Conservation (phyloP, 2,797 vertebrate species). For the Glossophaga mutica region DNA sequence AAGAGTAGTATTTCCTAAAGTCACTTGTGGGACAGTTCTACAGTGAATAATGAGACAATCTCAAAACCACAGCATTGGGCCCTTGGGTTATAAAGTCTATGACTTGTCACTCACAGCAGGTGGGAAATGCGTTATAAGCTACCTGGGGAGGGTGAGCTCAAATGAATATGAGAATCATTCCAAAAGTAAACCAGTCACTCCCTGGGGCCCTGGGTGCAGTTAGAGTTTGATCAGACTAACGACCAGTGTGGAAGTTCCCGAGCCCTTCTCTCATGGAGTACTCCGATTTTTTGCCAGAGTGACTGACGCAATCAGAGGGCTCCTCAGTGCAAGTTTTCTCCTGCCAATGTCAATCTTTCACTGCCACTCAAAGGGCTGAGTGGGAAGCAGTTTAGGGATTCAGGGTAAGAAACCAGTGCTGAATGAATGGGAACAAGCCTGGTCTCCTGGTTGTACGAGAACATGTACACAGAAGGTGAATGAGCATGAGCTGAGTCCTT, state of each 20-base stretch:
- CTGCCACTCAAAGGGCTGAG: not conserved
- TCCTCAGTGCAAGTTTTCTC: not conserved
- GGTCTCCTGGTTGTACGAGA: not conserved
- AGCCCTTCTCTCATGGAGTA: not conserved
- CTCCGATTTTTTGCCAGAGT: not conserved
- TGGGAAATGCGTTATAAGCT: not conserved
- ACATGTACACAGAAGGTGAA: not conserved
- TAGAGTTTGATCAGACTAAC: not conserved
- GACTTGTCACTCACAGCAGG: not conserved
- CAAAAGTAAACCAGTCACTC: not conserved
- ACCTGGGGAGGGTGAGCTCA: not conserved
- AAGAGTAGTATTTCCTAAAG: conserved; percentile 19
- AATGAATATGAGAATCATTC: not conserved
- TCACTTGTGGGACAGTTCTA: not conserved
- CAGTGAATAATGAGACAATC: not conserved
- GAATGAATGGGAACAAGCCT: not conserved
- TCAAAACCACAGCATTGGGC: not conserved
- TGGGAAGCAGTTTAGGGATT: not conserved
- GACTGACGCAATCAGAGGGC: not conserved
- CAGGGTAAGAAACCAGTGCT: not conserved
- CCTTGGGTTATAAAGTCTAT: not conserved
- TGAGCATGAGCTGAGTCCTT: not conserved
- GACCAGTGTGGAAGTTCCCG: not conserved
- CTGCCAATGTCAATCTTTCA: not conserved
- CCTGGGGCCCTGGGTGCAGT: not conserved